These are phyloP conservation scores for Psilopogon haemacephalus DNA, from an alignment of 2,113 vertebrate species.

Conservation along the genomic window DNA sequence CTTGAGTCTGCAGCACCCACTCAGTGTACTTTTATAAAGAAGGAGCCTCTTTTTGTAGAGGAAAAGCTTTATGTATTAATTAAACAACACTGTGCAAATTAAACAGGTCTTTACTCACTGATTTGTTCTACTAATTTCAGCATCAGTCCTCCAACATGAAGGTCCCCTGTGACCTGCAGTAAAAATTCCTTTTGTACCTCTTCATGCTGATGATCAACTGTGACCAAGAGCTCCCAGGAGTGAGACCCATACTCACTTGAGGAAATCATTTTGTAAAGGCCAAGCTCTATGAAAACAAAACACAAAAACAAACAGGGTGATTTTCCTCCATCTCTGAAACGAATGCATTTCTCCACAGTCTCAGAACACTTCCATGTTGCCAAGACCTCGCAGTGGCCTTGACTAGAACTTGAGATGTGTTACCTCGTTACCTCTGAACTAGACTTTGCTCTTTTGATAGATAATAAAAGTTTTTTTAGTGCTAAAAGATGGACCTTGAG, in stretches of 20 bases:
- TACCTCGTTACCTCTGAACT: constrained; percentile 18
- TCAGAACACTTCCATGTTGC: background rate
- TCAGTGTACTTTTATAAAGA: fast-evolving
- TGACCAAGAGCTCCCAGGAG: constrained; percentile 90
- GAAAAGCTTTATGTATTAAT: background rate
- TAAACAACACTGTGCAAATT: background rate
- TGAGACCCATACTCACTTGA: constrained; percentile 76
- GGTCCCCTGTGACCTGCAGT: constrained; percentile 86
- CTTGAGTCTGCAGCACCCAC: background rate
- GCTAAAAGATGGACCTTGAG: background rate
- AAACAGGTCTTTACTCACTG: constrained; percentile 80
- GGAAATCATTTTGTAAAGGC: constrained; percentile 75
- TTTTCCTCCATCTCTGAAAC: background rate
- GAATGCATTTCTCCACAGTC: background rate
- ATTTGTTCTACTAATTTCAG: constrained; percentile 93
- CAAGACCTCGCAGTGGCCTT: background rate
- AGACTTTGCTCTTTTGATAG: background rate
- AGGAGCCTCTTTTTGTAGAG: background rate
- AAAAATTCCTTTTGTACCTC: constrained; percentile 69
- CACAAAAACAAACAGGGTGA: background rate
- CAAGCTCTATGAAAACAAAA: constrained; percentile 21
- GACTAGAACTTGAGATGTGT: background rate
- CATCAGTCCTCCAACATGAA: constrained; percentile 95
- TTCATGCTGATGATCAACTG: constrained; percentile 80
- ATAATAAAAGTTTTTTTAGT: background rate